Conservation (phyloP, 2,797 vertebrate genomes). For the Tenualosa thibaudeaui region DNA sequence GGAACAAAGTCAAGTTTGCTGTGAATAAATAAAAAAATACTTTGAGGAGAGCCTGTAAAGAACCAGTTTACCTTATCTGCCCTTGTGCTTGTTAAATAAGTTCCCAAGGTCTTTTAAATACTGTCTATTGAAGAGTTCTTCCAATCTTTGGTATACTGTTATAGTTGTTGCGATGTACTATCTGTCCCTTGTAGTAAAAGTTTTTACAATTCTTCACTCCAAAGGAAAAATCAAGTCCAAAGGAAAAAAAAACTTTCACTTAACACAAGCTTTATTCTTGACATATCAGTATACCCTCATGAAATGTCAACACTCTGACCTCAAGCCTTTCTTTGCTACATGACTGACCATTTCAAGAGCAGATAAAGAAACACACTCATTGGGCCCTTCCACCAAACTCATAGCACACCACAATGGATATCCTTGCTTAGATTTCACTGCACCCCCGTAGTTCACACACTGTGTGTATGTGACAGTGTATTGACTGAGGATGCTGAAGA, state of each 20-base stretch:
- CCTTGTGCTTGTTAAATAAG: no score
- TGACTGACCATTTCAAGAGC: background rate
- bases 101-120: no score
- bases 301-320: background rate
- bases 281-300: background rate
- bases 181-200: no score
- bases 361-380: background rate
- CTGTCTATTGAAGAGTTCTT: no score
- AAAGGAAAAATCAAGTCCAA: background rate
- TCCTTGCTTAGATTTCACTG: background rate
- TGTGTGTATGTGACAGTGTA: background rate
- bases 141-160: no score
- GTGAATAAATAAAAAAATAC: no score
- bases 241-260: no score
- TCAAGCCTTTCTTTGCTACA: background rate
- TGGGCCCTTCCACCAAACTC: background rate
- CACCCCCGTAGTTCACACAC: constrained; percentile 1
- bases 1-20: no score
- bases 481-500: background rate
- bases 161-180: no score
- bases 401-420: background rate
- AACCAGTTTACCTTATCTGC: no score
- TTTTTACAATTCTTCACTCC: no score
- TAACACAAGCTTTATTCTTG: background rate
- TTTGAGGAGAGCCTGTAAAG: no score